phyloP scores from a whole-genome alignment of 2,113 vertebrate species.

The Hemiscyllium ocellatum region DNA sequence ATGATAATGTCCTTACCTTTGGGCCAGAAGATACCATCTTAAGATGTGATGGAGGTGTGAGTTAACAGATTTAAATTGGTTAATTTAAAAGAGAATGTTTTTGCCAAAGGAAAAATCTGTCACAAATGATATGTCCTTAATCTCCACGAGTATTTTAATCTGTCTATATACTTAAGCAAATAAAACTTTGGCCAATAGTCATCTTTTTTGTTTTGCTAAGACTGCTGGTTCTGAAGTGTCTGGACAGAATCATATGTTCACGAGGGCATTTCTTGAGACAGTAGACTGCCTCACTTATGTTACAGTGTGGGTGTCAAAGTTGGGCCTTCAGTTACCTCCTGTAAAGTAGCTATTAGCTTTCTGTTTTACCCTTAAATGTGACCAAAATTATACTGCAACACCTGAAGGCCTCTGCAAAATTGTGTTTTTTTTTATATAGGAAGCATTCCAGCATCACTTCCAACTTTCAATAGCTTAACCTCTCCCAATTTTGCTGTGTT shows the following conservation, averaged over 20 bases:
- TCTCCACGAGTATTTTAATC: not conserved
- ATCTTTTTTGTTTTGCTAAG: not conserved
- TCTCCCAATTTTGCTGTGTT: too few species aligned
- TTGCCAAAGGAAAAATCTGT: not conserved
- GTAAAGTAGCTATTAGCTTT: not conserved
- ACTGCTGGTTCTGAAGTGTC: not conserved
- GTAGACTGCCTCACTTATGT: not conserved
- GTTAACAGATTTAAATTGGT: too few species aligned
- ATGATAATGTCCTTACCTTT: too few species aligned
- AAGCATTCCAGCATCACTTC: too few species aligned
- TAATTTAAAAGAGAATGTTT: too few species aligned
- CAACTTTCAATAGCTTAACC: too few species aligned
- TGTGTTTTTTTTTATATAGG: too few species aligned
- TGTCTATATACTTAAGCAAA: not conserved
- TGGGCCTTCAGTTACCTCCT: not conserved
- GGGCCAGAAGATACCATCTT: too few species aligned
- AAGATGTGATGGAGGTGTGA: too few species aligned
- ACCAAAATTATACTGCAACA: too few species aligned
- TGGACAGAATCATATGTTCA: not conserved
- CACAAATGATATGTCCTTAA: not conserved
- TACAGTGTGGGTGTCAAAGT: not conserved
- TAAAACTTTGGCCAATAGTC: not conserved
- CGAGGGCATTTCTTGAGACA: not conserved
- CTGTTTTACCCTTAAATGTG: too few species aligned
- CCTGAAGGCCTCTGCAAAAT: too few species aligned